phyloP scores from a whole-genome alignment of 2,888 invertebrate genomes.

The Apamea anceps region DNA sequence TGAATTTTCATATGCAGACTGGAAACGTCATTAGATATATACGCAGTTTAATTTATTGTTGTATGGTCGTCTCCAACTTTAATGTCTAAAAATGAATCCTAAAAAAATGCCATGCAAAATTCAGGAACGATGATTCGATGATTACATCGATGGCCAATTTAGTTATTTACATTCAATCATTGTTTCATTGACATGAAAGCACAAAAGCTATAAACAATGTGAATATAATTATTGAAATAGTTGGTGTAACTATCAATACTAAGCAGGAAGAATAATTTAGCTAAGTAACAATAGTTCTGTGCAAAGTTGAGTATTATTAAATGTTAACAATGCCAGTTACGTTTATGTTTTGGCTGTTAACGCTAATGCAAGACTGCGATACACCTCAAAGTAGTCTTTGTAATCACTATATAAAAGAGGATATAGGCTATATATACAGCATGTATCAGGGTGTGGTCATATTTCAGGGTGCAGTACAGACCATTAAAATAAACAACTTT shows the following conservation, averaged over 20 bases:
- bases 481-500: too few species aligned
- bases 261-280: not conserved
- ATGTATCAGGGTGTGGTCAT: too few species aligned
- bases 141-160: not conserved
- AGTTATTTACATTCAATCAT: not conserved
- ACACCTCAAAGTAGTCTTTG: too few species aligned
- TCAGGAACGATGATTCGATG: not conserved
- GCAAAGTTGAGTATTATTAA: not conserved
- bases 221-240: conserved; percentile 1
- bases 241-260: not conserved
- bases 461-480: too few species aligned
- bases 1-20: too few species aligned
- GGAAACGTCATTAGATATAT: too few species aligned
- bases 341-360: not conserved
- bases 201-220: not conserved
- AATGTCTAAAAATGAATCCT: too few species aligned
- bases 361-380: not conserved
- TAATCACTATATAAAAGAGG: too few species aligned
- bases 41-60: too few species aligned
- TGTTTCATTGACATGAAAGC: not conserved
- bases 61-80: too few species aligned
- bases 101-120: not conserved
- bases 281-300: not conserved
- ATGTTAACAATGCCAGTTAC: not conserved
- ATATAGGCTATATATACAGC: too few species aligned